phyloP scores from a whole-genome alignment of 2,113 vertebrate species.

The Excalfactoria chinensis region DNA sequence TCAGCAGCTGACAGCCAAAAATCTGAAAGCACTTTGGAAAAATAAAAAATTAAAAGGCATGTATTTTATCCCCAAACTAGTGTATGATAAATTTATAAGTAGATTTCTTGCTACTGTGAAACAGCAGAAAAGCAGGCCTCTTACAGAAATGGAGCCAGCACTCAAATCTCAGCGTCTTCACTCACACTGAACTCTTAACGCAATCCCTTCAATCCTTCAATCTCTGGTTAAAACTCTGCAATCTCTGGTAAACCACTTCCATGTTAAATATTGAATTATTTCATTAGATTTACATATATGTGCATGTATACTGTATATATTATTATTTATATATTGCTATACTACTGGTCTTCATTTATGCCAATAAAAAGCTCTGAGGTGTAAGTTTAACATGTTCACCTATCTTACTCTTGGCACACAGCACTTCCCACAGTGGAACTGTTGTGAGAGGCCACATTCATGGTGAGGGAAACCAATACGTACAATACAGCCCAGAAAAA shows the following conservation, averaged over 20 bases:
- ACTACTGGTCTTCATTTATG: neutral
- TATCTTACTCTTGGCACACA: neutral
- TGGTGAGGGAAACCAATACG: neutral
- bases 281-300: accelerated
- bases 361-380: neutral
- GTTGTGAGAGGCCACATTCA: neutral
- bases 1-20: accelerated
- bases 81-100: neutral
- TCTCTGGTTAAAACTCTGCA: no score
- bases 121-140: neutral
- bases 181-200: accelerated
- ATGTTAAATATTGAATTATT: neutral
- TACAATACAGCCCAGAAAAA: neutral
- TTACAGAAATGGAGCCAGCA: accelerated
- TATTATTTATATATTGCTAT: neutral
- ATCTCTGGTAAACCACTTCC: neutral
- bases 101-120: neutral
- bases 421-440: neutral
- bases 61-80: neutral
- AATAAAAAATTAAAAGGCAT: accelerated
- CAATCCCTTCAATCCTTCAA: no score
- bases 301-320: neutral
- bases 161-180: neutral
- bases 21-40: neutral
- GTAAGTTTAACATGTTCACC: neutral